A percentile compares a stretch with the other conserved stretches of the same genome.
phyloP scores from a whole-genome alignment of 2,113 vertebrate species.

The Trachemys scripta region DNA sequence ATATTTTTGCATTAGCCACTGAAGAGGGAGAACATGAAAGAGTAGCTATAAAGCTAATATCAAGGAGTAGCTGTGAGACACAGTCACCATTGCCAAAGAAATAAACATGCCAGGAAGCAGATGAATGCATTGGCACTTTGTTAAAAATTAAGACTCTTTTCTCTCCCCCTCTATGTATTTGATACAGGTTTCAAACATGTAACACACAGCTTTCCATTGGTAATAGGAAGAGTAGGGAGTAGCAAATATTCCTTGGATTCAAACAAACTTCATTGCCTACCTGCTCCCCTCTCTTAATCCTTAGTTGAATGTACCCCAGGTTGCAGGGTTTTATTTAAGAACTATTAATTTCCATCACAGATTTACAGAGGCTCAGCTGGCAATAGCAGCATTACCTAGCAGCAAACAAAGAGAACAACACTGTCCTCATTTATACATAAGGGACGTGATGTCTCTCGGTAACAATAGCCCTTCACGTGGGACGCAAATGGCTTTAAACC shows the following conservation, averaged over 20 bases:
- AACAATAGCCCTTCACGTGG: too few species aligned
- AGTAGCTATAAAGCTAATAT: not conserved
- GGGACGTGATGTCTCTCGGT: not conserved
- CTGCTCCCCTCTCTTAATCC: not conserved
- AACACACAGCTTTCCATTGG: not conserved
- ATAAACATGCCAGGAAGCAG: not conserved
- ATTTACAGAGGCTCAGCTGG: not conserved
- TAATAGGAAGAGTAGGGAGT: too few species aligned
- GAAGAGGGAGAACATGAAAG: not conserved
- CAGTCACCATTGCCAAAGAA: not conserved
- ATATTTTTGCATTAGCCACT: rapidly evolving
- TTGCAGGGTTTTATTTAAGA: not conserved
- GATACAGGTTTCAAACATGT: not conserved
- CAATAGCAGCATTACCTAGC: not conserved
- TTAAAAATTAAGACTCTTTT: not conserved
- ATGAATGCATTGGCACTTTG: not conserved
- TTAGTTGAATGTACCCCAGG: not conserved
- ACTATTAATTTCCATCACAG: not conserved
- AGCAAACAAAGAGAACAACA: not conserved
- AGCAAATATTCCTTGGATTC: not conserved
- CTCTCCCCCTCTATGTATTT: not conserved
- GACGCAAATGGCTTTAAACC: not conserved
- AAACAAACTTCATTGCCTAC: not conserved
- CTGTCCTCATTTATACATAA: not conserved
- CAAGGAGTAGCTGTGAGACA: not conserved